Evolutionary conservation across 2,888 invertebrate species (phyloP).

Genomic region (Tiliacea citrago): DNA sequence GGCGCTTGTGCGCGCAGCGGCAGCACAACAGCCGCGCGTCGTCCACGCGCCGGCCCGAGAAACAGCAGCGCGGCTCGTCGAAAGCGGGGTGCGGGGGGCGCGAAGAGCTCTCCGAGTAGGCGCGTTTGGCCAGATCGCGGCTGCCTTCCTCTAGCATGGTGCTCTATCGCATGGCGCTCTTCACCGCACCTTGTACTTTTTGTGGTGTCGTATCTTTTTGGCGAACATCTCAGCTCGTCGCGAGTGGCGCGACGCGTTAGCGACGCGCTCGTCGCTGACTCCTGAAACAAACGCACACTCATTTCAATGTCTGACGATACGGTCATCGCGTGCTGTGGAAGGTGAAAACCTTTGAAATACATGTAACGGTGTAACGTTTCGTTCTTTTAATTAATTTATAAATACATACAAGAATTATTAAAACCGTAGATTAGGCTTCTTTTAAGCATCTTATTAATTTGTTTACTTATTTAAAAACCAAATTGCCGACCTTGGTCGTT

Average conservation of each 20-base stretch:
- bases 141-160: constrained; percentile 75
- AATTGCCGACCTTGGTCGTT: too few relatives aligned
- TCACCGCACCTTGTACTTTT: constrained; percentile 82
- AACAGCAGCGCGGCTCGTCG: constrained; percentile 73
- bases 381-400: too few relatives aligned
- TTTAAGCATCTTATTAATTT: too few relatives aligned
- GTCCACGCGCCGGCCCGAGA: constrained; percentile 63
- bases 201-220: constrained; percentile 77
- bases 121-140: constrained; percentile 50
- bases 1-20: constrained; percentile 83
- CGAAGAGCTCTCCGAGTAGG: constrained; percentile 22
- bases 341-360: background rate
- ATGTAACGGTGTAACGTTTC: too few relatives aligned
- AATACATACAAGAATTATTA: too few relatives aligned
- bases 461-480: too few relatives aligned
- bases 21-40: constrained; percentile 82
- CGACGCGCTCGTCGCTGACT: constrained; percentile 10
- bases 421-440: too few relatives aligned
- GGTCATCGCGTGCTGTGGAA: background rate
- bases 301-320: background rate
- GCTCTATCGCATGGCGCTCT: constrained; percentile 63
- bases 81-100: constrained; percentile 4
- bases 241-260: constrained; percentile 10
- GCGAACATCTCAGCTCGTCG: constrained; percentile 71
- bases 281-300: constrained; percentile 31